These are phyloP conservation scores for Acrocyrtus sp. DNA, from an alignment of 2,888 invertebrate species.

Conservation along the genomic window DNA sequence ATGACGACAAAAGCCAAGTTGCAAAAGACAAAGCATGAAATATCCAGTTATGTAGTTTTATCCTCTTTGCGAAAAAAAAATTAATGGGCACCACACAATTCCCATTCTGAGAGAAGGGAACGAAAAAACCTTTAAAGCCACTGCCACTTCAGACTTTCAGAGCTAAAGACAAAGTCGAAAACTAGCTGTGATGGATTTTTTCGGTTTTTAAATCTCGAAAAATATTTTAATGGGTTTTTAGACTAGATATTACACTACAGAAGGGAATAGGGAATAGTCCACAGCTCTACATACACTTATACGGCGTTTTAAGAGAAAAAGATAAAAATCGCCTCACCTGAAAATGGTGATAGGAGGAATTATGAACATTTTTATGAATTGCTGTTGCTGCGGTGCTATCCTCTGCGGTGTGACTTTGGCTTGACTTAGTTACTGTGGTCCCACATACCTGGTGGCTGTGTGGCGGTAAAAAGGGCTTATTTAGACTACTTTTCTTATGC, in stretches of 20 bases:
- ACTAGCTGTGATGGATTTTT: constrained; percentile 18
- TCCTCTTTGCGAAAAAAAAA: constrained; percentile 6
- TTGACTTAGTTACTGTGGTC: background rate
- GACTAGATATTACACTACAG: background rate
- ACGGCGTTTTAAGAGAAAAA: background rate
- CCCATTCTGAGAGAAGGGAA: constrained; percentile 1
- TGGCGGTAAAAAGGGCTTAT: background rate
- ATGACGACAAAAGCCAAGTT: background rate
- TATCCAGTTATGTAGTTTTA: constrained; percentile 26
- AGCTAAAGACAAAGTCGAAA: background rate
- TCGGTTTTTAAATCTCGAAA: constrained; percentile 14
- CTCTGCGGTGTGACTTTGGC: background rate
- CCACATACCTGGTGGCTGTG: background rate
- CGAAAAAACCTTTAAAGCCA: background rate
- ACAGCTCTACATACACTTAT: background rate
- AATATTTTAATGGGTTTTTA: constrained; percentile 20
- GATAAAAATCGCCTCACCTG: background rate
- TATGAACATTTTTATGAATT: too few relatives aligned
- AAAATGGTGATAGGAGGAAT: background rate
- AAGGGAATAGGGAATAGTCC: too few relatives aligned
- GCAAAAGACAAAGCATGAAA: constrained; percentile 17
- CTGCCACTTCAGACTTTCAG: background rate
- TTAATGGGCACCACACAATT: constrained; percentile 3
- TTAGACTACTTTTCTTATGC: background rate
- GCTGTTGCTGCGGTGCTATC: background rate